These are phyloP conservation scores for Platerodrilus igneus DNA, from an alignment of 2,888 invertebrate species.

Conservation along the genomic window DNA sequence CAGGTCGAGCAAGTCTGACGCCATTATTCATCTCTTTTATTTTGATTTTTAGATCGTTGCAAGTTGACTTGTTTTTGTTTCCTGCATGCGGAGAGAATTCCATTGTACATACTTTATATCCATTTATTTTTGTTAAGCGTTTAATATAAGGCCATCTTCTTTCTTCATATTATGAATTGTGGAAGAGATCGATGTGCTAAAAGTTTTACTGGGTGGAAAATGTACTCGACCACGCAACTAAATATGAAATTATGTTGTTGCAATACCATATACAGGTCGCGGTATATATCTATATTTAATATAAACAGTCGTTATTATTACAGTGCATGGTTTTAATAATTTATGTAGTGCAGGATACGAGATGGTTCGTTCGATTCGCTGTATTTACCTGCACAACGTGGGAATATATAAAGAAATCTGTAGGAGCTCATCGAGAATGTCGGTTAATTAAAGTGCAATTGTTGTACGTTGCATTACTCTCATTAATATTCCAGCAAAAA, in stretches of 20 bases:
- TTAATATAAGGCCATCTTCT: slow-evolving; percentile 33
- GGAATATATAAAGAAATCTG: slow-evolving; percentile 20
- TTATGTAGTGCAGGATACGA: slow-evolving; percentile 33
- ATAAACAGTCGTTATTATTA: slow-evolving; percentile 35
- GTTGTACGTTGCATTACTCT: slow-evolving; percentile 10
- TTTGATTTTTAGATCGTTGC: slow-evolving; percentile 46
- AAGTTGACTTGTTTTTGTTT: slow-evolving; percentile 41
- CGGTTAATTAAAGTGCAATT: slow-evolving; percentile 27
- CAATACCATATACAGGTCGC: slow-evolving; percentile 33
- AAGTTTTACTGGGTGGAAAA: slow-evolving; percentile 22
- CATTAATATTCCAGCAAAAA: slow-evolving; percentile 19
- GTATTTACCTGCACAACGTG: slow-evolving; percentile 19
- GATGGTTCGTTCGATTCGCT: slow-evolving; percentile 22
- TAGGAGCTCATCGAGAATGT: slow-evolving; percentile 26
- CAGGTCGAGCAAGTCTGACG: slow-evolving; percentile 49
- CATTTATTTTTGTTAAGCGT: slow-evolving; percentile 44
- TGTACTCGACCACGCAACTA: slow-evolving; percentile 27
- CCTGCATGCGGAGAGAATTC: slow-evolving; percentile 46
- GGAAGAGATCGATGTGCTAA: slow-evolving; percentile 17
- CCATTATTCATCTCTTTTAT: slow-evolving; percentile 50
- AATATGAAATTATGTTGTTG: slow-evolving; percentile 33
- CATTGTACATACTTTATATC: slow-evolving; percentile 45
- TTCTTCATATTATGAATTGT: slow-evolving; percentile 29
- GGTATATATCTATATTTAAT: slow-evolving; percentile 38
- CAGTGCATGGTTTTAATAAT: slow-evolving; percentile 33